These are phyloP conservation scores for Myocastor coypus DNA, from an alignment of 2,113 vertebrate genomes.

Conservation along the genomic window DNA sequence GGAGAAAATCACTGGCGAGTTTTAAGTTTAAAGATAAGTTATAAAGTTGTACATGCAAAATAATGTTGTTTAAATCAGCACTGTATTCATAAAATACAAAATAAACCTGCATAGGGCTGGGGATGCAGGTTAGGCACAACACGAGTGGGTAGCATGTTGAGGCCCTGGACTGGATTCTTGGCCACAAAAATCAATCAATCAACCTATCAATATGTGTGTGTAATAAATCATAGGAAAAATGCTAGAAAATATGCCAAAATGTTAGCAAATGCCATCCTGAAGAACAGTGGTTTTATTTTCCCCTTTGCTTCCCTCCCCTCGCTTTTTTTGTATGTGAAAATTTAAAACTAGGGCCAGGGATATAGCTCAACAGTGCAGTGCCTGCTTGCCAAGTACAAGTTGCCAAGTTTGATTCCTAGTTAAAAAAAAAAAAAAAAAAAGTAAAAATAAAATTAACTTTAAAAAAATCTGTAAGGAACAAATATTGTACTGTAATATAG, in stretches of 20 bases:
- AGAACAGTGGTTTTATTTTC: neutral
- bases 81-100: neutral
- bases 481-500: neutral
- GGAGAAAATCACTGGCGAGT: neutral
- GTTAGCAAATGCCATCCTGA: neutral
- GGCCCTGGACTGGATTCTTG: neutral
- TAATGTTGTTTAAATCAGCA: neutral
- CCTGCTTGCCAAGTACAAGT: too few species aligned
- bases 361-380: too few species aligned
- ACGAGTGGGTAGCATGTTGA: neutral
- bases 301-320: conserved; percentile 23
- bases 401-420: too few species aligned
- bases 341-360: neutral
- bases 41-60: neutral
- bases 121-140: neutral
- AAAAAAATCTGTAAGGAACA: neutral
- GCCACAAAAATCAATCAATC: neutral
- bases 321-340: neutral
- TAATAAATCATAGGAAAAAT: too few species aligned
- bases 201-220: too few species aligned
- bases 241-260: neutral
- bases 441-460: too few species aligned
- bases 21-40: neutral
- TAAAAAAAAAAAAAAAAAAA: too few species aligned
- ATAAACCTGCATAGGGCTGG: neutral